phyloP scores from a whole-genome alignment of 2,797 vertebrate species.

The Girardinus metallicus region DNA sequence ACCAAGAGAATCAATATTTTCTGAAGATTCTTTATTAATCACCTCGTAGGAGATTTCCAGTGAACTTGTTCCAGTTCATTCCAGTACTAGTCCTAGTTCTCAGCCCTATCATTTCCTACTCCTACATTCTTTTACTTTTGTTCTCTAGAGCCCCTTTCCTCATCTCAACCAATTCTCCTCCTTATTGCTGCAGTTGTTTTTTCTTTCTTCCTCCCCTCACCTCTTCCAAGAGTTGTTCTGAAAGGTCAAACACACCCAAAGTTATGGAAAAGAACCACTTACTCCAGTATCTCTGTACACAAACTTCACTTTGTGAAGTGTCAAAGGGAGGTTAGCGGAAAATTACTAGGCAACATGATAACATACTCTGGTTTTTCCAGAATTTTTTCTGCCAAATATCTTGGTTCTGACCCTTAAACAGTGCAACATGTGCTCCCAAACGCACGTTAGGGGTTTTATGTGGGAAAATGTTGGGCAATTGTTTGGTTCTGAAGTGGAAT shows the following conservation, averaged over 20 bases:
- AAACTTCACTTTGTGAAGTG: constrained; percentile 43
- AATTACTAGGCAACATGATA: constrained; percentile 60
- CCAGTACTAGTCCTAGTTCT: not conserved
- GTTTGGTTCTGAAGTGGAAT: not conserved
- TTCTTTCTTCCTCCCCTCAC: constrained; percentile 18
- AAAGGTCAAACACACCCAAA: constrained; percentile 59
- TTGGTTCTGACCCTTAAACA: constrained; percentile 18
- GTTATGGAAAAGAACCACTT: constrained; percentile 51
- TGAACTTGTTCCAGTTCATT: constrained; percentile 15
- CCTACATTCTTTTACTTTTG: constrained; percentile 29
- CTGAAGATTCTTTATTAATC: not conserved
- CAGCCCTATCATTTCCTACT: constrained; percentile 28
- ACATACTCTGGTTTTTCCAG: constrained; percentile 31
- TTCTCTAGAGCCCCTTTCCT: constrained; percentile 37
- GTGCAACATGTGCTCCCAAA: not conserved
- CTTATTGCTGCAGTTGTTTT: constrained; percentile 16
- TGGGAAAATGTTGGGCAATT: not conserved
- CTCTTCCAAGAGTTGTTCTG: constrained; percentile 38
- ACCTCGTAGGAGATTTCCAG: not conserved
- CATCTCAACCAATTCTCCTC: constrained; percentile 41
- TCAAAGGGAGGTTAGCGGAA: constrained; percentile 48
- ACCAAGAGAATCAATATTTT: constrained; percentile 11
- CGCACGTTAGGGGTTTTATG: not conserved
- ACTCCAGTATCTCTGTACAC: constrained; percentile 35
- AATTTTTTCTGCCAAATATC: constrained; percentile 23